A percentile compares a stretch with the other conserved stretches of the same genome.
phyloP scores from a whole-genome alignment of 2,797 vertebrate species.

The Crenuchus spilurus region DNA sequence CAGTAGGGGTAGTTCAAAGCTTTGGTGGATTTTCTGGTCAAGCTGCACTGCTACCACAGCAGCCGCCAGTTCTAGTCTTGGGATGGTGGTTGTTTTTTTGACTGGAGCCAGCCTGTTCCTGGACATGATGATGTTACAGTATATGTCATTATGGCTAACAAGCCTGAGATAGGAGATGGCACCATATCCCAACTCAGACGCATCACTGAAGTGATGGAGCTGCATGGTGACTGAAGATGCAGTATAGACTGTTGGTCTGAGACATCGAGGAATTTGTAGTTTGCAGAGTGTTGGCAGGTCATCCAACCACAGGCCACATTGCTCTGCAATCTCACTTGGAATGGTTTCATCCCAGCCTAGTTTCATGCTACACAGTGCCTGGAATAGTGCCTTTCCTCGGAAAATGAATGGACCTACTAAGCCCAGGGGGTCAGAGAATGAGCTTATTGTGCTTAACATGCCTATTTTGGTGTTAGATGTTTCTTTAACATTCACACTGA shows the following conservation, averaged over 20 bases:
- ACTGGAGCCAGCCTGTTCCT: conserved; percentile 17
- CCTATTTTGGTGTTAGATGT: conserved; percentile 28
- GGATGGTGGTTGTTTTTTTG: conserved; percentile 32
- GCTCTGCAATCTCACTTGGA: background rate
- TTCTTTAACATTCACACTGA: background rate
- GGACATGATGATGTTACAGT: conserved; percentile 23
- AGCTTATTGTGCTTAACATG: conserved; percentile 13
- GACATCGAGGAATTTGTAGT: conserved; percentile 13
- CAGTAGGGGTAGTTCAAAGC: conserved; percentile 11
- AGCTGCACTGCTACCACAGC: conserved; percentile 3
- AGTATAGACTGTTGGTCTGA: background rate
- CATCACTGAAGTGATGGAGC: conserved; percentile 25
- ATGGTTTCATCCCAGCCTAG: conserved; percentile 19
- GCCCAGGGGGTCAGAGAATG: conserved; percentile 23
- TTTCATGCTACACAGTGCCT: conserved; percentile 6
- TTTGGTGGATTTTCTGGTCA: conserved; percentile 8
- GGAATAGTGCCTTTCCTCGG: conserved; percentile 12
- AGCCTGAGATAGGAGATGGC: conserved; percentile 24
- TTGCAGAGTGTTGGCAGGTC: background rate
- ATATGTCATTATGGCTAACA: background rate
- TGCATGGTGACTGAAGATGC: background rate
- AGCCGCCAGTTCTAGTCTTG: conserved; percentile 8
- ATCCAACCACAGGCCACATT: conserved; percentile 18
- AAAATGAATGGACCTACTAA: conserved; percentile 11
- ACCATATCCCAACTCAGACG: conserved; percentile 12